Base-by-base conservation (phyloP, 2,113 vertebrate species). In the Amblyopsis rosae region DNA sequence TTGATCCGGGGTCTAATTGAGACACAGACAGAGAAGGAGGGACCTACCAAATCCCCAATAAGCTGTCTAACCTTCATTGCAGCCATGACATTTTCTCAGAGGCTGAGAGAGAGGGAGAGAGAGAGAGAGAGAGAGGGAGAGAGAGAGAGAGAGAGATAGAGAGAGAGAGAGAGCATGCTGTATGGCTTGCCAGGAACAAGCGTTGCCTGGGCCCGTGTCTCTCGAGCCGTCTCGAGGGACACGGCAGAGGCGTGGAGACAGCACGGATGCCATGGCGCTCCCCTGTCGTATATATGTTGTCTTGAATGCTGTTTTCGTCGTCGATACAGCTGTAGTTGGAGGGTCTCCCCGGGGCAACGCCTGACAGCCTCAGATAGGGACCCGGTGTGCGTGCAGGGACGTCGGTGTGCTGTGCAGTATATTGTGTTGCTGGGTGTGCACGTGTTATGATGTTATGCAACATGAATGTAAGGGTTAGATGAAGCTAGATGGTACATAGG, bases 21-120 rank as follows among this genome's bases (percentile, higher is more conserved):
- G 82, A 82, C 75, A 15, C 73, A 80, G 77, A 82, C 76, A 76
- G 78, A 70, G 72, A 77, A 59, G 72, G 73, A 83, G 77, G 64
- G 69, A 70, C 80, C 70, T 67, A 76, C 75, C 75, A 86, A 83
- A 86, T 87, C 87, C 79, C 73, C 72, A 75, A 69, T 86, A 84
- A 85, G 78, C 79, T 80, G 77, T 76, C 82, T 83, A 83, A 79
- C 88, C 87, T 87, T 90, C 85, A 84, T 86, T 84, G 86, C 60
- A 69, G 82, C 73, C 58, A n/a, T 82, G 81, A 71, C 86, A 86
- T 83, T 86, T 87, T 75, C 79, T 76, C 79, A 77, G 79, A 48
- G 82, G 51, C 50, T 32, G 59, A 64, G 50, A 53, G 47, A n/a
- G 32, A 46, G 59, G 32, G 59, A 62, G 16, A 57, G 50, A 68